phyloP scores from a whole-genome alignment of 1,140 invertebrate genomes.

The Zophobas atratus region DNA sequence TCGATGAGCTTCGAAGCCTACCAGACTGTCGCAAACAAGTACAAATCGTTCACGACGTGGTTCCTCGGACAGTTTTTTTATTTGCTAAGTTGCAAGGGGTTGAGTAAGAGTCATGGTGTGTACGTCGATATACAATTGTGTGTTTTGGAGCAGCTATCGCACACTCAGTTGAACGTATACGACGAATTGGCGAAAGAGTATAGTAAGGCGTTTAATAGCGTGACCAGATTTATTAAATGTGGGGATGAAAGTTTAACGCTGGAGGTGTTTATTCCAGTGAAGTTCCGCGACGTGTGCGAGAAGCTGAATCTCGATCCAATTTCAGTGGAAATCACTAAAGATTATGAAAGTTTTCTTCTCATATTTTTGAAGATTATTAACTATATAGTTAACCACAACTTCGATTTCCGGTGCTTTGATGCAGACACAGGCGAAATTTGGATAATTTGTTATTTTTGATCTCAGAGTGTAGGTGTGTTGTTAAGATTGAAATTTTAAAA shows the following conservation, averaged over 20 bases:
- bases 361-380: conserved; percentile 61
- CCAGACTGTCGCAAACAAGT: conserved; percentile 62
- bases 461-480: conserved; percentile 42
- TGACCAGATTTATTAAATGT: conserved; percentile 68
- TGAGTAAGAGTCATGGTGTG: conserved; percentile 69
- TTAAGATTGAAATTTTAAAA: conserved; percentile 59
- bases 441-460: conserved; percentile 60
- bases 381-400: conserved; percentile 57
- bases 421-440: conserved; percentile 49
- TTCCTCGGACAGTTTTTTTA: conserved; percentile 72
- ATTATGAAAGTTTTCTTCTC: conserved; percentile 55
- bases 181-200: conserved; percentile 69
- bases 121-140: conserved; percentile 71
- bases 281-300: conserved; percentile 67
- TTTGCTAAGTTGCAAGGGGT: conserved; percentile 70
- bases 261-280: conserved; percentile 68
- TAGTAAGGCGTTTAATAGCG: conserved; percentile 65
- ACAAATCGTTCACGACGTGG: conserved; percentile 73
- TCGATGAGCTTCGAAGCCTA: conserved; percentile 68
- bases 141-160: conserved; percentile 70
- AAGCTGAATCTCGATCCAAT: conserved; percentile 70
- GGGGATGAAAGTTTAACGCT: conserved; percentile 57
- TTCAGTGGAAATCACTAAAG: conserved; percentile 58
- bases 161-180: conserved; percentile 70
- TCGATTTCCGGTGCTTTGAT: conserved; percentile 56